Percentiles rank a stretch among this genome's conserved stretches.
Evolutionary conservation across 2,113 vertebrate genomes (phyloP).

Genomic region (Mus pahari): DNA sequence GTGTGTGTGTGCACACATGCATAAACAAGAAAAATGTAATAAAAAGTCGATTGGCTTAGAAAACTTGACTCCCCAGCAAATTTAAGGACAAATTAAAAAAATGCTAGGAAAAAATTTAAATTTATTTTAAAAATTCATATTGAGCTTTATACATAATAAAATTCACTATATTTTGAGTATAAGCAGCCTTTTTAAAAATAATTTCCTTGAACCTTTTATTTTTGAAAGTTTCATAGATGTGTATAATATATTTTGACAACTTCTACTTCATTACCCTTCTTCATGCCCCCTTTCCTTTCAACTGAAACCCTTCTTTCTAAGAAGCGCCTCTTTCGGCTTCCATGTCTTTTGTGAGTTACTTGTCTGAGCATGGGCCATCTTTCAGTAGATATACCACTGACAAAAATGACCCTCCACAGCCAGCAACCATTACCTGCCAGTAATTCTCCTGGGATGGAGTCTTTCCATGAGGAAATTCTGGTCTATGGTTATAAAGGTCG

Average conservation of each 20-base stretch:
- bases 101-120: not conserved
- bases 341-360: not conserved
- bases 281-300: not conserved
- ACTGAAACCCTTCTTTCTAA: not conserved
- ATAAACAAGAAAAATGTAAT: not conserved
- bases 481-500: not conserved
- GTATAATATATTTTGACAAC: not conserved
- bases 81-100: not conserved
- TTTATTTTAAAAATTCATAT: not conserved
- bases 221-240: not conserved
- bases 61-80: not conserved
- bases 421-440: not conserved
- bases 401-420: not conserved
- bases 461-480: not conserved
- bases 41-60: not conserved
- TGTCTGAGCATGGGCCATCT: not conserved
- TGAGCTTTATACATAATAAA: conserved; percentile 38
- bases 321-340: not conserved
- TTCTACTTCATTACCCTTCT: not conserved
- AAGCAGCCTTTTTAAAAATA: not conserved
- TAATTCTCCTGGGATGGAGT: no score
- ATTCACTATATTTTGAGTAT: not conserved
- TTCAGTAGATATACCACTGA: not conserved
- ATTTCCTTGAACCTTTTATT: not conserved
- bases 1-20: not conserved